Base-by-base conservation (phyloP, 2,797 vertebrate species). In the Pseudopleuronectes americanus region DNA sequence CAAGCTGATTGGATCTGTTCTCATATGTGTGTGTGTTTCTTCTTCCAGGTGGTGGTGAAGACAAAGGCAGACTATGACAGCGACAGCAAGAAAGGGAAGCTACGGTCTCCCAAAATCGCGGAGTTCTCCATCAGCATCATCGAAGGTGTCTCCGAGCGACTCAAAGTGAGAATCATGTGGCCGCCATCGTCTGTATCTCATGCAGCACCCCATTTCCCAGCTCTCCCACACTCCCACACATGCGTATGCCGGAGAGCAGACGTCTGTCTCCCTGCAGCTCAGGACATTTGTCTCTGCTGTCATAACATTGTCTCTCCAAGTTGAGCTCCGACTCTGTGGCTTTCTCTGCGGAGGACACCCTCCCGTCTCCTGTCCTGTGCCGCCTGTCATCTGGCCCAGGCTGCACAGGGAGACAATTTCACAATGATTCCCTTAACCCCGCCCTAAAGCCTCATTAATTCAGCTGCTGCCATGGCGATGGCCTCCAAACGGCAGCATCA, bases 51-150 rank as follows among this genome's bases (percentile, higher is more conserved):
- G 90, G 96, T 98, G 73, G 97, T 98, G 85, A 98, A 97, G 93
- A 98, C 97, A 6, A 97, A 97, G 93, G 96, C 96, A 1, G 97
- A 98, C 47, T 98, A 97, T 81, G 96, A 97, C 53, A 94, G 95
- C 0, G 96, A 96, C 53, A 94, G 92, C 84, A 97, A 96, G 93
- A 98, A 96, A 67, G 95, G 95, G 10, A 97, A 95, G 84, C 95
- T 95, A 4, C 95, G 95, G 14, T 89, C 96, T 60, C 96, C 96
- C 16, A 96, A 97, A 89, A 96, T 97, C 24, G 96, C 96, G 1
- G 96, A 97, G 90, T 98, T 98, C 92, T 97, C 97, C 0, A 96
- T 98, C 92, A 97, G 96, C 91, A 94, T 97, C 92, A 96, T 96
- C 0, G 96, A 97, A 91, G 96, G 96, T 0, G 96, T 96, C 57